Evolutionary conservation across 1,140 invertebrate species (phyloP), one percentile per base, ranked within the genome.

Genomic region (Conus ventricosus): DNA sequence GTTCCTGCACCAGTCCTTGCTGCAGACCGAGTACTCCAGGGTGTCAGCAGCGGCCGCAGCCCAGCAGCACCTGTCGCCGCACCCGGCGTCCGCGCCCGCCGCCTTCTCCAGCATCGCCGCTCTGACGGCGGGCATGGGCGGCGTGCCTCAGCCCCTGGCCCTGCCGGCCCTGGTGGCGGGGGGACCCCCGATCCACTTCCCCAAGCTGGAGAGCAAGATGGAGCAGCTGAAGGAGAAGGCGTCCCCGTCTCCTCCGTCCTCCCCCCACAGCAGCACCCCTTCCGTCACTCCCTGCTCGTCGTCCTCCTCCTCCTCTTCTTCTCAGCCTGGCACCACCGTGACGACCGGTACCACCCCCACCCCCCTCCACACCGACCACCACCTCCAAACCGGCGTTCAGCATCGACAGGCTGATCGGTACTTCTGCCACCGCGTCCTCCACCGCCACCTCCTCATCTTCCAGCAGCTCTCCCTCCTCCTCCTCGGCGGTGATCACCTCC

Each of bases 331-430:
- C 15, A 11, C 84, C 10, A n/a, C 85, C 17, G 57, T 85, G 7
- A 27, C 63, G 8, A 20, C 57, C 75, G 51, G 27, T 39, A 25
- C 63, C 39, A 82, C 55, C 51, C 75, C 85, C 90, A 53, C 91
- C 60, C 90, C 39, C 90, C 11, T 86, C 89, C 11, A 86, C 91
- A 39, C 88, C 93, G 75, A 80, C 92, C 39, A 89, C 91, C 20
- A 63, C 90, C 3, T 82, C 88, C 85, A 94, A 93, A 83, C 89
- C 90, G 51, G 93, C 92, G 13, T 95, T 95, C 85, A 94, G 92
- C 39, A 95, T 95, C 86, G 94, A 95, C 90, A 94, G 92, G 90
- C 92, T 95, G 39, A 95, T 95, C 54, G 94, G 94, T 25, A 94
- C 88, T 15, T 87, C 88, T n/a, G 55, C 89, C 23, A 84, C 88